Conservation (phyloP, 2,113 vertebrate genomes). For the Nycticryphes semicollaris region DNA sequence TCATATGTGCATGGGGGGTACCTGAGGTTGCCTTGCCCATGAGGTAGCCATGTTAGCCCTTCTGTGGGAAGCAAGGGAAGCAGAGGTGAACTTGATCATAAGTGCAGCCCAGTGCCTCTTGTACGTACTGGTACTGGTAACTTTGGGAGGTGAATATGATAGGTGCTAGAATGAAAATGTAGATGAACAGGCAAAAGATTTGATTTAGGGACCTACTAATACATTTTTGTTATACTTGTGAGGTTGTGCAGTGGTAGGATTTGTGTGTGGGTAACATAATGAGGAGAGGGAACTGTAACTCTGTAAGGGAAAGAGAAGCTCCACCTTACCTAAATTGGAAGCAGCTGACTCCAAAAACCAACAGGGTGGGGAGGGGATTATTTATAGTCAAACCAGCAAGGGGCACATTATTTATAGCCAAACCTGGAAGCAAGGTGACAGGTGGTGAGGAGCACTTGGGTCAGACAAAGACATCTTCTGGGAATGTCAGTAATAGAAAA, state of each 20-base stretch:
- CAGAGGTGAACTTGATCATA: neutral
- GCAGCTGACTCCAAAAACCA: constrained; percentile 24
- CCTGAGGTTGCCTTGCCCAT: neutral
- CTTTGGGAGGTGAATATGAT: neutral
- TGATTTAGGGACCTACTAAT: neutral
- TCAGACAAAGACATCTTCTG: constrained; percentile 40
- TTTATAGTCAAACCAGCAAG: constrained; percentile 40
- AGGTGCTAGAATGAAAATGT: neutral
- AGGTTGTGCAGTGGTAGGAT: neutral
- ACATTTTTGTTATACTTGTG: neutral
- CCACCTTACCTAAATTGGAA: constrained; percentile 12
- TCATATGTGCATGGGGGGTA: fast-evolving
- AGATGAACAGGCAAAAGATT: neutral
- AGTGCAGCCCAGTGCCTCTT: neutral
- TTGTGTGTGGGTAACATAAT: neutral
- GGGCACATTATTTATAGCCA: constrained; percentile 42
- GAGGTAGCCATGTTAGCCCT: neutral
- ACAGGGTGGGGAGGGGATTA: constrained; percentile 4
- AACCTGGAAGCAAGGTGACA: neutral
- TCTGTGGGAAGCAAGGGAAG: neutral
- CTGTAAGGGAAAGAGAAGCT: neutral
- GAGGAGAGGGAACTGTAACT: neutral
- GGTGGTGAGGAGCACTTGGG: constrained; percentile 41
- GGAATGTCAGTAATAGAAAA: constrained; percentile 26
- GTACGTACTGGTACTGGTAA: neutral